These are phyloP conservation scores for Tiphia femorata DNA, from an alignment of 2,888 invertebrate genomes.

Conservation along the genomic window DNA sequence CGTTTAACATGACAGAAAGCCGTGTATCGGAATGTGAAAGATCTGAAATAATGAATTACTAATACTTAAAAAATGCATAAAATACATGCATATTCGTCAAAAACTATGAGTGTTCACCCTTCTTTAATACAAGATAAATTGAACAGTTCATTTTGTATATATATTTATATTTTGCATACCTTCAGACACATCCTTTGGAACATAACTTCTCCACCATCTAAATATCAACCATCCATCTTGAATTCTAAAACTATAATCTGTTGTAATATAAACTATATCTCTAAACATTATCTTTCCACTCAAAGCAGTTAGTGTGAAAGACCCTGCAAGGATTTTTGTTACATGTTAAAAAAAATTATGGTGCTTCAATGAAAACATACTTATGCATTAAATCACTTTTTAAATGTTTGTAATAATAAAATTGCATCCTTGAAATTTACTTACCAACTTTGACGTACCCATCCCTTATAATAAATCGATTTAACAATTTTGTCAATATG, in stretches of 20 bases:
- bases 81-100: constrained; percentile 5
- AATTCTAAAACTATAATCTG: constrained; percentile 91
- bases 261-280: constrained; percentile 93
- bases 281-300: constrained; percentile 99
- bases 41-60: constrained; percentile 79
- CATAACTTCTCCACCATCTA: constrained; percentile 97
- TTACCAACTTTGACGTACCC: constrained; percentile 92
- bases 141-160: background rate
- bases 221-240: constrained; percentile 98
- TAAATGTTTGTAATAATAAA: too few relatives aligned
- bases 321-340: too few relatives aligned
- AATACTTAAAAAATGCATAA: too few relatives aligned
- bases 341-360: too few relatives aligned
- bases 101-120: constrained; percentile 1
- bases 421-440: constrained; percentile 51
- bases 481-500: constrained; percentile 88
- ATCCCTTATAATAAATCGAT: constrained; percentile 86
- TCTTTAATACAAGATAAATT: background rate
- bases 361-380: too few relatives aligned
- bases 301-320: constrained; percentile 93
- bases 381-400: background rate
- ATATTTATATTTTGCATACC: constrained; percentile 72
- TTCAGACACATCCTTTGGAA: constrained; percentile 95
- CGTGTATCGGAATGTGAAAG: constrained; percentile 95
- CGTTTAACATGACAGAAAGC: constrained; percentile 90